These are phyloP conservation scores for Ivindomyrus marchei DNA, from an alignment of 2,113 vertebrate genomes.

Conservation along the genomic window DNA sequence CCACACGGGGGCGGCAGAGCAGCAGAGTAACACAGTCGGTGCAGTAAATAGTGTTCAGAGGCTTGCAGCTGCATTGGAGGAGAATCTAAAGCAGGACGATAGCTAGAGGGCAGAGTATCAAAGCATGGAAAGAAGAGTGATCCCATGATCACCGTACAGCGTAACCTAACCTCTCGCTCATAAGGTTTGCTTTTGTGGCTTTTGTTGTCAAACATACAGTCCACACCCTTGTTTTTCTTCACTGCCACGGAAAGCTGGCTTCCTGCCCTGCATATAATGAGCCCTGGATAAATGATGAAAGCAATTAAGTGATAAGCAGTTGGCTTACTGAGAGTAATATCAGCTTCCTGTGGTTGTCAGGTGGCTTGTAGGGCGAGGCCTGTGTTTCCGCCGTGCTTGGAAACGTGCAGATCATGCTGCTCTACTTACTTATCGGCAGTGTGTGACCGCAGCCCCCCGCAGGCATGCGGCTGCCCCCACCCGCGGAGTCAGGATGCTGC, in stretches of 20 bases:
- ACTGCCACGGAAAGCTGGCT: neutral
- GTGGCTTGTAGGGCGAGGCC: neutral
- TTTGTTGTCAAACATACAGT: neutral
- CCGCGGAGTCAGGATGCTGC: neutral
- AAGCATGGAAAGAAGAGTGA: neutral
- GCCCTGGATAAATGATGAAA: neutral
- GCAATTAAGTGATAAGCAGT: neutral
- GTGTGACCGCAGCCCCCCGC: neutral
- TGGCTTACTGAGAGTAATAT: neutral
- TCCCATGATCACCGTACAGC: neutral
- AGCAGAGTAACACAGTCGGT: neutral
- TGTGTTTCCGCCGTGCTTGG: neutral
- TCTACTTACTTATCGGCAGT: neutral
- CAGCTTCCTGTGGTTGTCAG: neutral
- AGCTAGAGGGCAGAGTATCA: neutral
- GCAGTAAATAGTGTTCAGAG: neutral
- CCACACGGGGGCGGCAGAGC: slow-evolving; percentile 3
- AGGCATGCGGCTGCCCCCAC: neutral
- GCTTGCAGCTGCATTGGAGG: neutral
- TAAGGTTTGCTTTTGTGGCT: neutral
- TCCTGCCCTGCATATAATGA: neutral
- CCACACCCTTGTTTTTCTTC: neutral
- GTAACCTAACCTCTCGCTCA: neutral
- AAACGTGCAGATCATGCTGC: neutral
- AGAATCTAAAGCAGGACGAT: neutral